Base-by-base conservation (phyloP, 35 echinoderm and acorn worm genomes). In the Heliocidaris erythrogramma region DNA sequence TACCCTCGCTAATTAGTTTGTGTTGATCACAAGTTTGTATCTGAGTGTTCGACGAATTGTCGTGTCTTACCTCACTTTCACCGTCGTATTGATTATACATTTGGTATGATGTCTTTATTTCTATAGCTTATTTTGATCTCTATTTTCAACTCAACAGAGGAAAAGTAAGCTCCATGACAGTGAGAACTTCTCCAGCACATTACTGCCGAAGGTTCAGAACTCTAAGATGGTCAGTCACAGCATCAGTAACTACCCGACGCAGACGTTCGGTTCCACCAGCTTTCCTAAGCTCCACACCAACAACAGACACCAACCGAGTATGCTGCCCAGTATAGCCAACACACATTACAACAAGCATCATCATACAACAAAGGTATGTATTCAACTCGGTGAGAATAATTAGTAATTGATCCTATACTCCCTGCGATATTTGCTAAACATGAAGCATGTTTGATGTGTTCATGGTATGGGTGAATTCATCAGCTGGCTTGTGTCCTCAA, bases 311-410 rank as follows among this genome's bases (percentile, higher is more conserved):
- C 94, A 92, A 60, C 98, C 94, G 13, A 95, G 92, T 95, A 99
- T 99, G 97, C 90, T 99, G 88, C 98, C 98, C 32, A 99, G 98
- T 96, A 95, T 99, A 93, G 96, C 98, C 53, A 99, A 97, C 88
- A 94, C 98, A 31, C 98, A 99, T 48, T 99, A 99, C 93, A 97
- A 97, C 48, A 96, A 97, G 27, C 98, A 99, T 88, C 98, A 99
- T 95, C 65, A 78, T 78, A 30, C 95, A 16, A 97, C 95, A 86
- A 99, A 99, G 97, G 98, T 99, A 96, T 56, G 94, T 94, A 16
- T 29, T 27, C 65, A 78, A 78, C 7, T 27, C 17, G 7, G 65
- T 78, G 21, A 56, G 10, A 56, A 2, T 2, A 56, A 10, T 10
- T 56, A 56, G 52, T 56, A 56, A 56, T 53, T 53, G 5, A 53